Base-by-base conservation (phyloP, 2,888 invertebrate genomes). In the Fabriciana adippe region DNA sequence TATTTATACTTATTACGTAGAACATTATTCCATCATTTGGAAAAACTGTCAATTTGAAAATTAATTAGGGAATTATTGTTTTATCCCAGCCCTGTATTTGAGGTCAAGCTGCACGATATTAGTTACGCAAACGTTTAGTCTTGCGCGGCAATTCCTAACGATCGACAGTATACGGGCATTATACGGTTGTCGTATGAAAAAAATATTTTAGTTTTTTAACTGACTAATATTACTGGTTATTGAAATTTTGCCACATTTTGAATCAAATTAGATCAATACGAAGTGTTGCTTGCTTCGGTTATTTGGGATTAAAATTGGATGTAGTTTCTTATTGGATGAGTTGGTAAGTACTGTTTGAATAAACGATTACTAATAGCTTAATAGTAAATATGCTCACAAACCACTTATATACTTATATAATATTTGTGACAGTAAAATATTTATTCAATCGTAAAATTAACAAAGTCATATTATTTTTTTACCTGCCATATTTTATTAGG, bases 61-160 rank as follows among this genome's bases (percentile, higher is more conserved):
- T 8, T 35, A 31, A 31, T 31, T 18, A 15, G 26, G 11, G 15
- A 48, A 26, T 55, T 41, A 60, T 63, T 57, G 31, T 15, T 63
- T 56, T 62, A 53, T 57, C 62, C 53, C 67, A 67, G 47, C 67
- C 67, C 67, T 67, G 53, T 45, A 15, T 67, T 45, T 53, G 56
- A 67, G 60, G 66, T 61, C 61, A 55, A 47, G 21, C 61, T 45
- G 15, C 18, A 47, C 51, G 62, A 50, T 63, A 57, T 47, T 63
- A 56, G 51, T 54, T 63, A 62, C n/a, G 61, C 47, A 48, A 54
- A 55, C 50, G 50, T 66, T 35, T 68, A 70, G 70, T 68, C 21
- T 65, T 53, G 35, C 68, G 70, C 70, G 66, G 60, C 55, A 14
- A 56, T 66, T 68, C 65, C 48, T 64, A 56, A 47, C 21, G 57